phyloP scores from a whole-genome alignment of 2,113 vertebrate genomes.

The Otus sunia region DNA sequence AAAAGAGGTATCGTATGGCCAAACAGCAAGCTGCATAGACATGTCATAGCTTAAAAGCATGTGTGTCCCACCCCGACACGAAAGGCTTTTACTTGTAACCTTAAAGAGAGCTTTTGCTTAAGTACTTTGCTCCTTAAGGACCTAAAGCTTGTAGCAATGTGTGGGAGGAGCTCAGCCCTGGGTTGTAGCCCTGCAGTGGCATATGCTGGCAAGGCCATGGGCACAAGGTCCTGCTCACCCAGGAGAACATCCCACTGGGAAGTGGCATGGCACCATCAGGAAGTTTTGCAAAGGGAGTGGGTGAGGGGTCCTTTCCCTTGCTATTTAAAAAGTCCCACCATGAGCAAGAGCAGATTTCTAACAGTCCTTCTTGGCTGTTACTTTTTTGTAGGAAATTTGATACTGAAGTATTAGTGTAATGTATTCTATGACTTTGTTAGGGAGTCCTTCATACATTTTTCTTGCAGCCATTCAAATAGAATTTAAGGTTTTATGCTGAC shows the following conservation, averaged over 20 bases:
- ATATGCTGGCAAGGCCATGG: accelerated
- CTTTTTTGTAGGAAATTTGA: not conserved
- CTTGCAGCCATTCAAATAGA: not conserved
- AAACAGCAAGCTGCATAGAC: not conserved
- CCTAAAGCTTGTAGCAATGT: not conserved
- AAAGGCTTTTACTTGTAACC: not conserved
- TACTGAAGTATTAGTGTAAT: not conserved
- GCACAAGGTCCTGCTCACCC: not conserved
- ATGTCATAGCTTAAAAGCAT: not conserved
- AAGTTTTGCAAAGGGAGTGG: not conserved
- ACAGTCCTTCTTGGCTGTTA: not conserved
- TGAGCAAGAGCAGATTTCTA: not conserved
- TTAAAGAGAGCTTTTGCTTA: not conserved
- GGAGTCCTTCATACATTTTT: not conserved
- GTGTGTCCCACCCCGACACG: not conserved
- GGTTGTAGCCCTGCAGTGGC: not conserved
- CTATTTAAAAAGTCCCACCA: not conserved
- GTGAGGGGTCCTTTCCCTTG: not conserved
- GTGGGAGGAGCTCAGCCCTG: not conserved
- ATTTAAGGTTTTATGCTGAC: not conserved
- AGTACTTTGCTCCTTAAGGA: not conserved
- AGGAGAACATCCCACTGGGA: not conserved
- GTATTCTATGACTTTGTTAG: not conserved
- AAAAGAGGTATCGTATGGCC: not conserved
- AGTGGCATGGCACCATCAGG: accelerated